Evolutionary conservation across 2,797 vertebrate species (phyloP).

Genomic region (Cirrhinus mrigala): DNA sequence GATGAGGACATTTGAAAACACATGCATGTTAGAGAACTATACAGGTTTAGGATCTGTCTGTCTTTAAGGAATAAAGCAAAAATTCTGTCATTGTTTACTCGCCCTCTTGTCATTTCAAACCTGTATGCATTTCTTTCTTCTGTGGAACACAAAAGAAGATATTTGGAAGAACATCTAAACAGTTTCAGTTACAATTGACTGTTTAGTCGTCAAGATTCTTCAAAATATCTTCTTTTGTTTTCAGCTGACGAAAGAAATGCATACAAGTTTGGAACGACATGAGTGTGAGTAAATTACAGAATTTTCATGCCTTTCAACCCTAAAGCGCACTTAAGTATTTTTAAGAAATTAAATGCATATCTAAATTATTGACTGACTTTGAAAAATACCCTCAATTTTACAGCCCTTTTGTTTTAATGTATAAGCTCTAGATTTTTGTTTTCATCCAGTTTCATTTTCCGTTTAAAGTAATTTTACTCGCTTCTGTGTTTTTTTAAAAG

Average conservation of each 20-base stretch:
- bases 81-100: background rate
- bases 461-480: background rate
- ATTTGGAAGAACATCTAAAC: background rate
- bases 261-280: background rate
- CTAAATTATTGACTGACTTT: background rate
- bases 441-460: background rate
- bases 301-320: background rate
- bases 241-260: background rate
- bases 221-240: background rate
- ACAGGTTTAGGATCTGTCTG: background rate
- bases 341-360: background rate
- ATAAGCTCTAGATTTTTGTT: background rate
- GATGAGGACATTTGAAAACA: constrained; percentile 20
- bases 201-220: background rate
- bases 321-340: background rate
- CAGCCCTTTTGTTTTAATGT: no score
- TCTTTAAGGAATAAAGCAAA: background rate
- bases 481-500: background rate
- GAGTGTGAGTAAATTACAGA: background rate
- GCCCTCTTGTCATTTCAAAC: background rate
- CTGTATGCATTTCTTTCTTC: background rate
- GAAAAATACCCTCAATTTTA: background rate
- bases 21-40: background rate
- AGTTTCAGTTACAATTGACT: background rate
- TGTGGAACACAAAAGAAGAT: background rate